Percentiles rank a stretch among this genome's conserved stretches.
These are phyloP conservation scores for Syngnathus typhle DNA, from an alignment of 2,113 vertebrate species.

Conservation along the genomic window DNA sequence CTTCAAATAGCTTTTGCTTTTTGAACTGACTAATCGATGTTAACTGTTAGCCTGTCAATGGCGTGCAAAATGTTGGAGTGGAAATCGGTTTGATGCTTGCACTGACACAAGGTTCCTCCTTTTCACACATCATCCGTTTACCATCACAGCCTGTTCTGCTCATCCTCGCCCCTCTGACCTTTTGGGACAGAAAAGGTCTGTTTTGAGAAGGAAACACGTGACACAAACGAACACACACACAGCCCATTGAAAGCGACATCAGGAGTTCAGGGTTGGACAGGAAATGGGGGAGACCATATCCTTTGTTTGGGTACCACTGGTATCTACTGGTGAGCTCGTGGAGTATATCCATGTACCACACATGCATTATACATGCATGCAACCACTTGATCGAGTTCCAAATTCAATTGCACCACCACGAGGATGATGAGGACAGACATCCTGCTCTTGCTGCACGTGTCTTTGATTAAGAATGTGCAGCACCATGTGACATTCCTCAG, in stretches of 20 bases:
- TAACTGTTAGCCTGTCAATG: too few species aligned
- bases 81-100: background rate
- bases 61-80: background rate
- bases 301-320: slow-evolving; percentile 52
- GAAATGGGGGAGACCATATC: slow-evolving; percentile 58
- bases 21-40: too few species aligned
- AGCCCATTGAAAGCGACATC: slow-evolving; percentile 40
- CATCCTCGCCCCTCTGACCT: slow-evolving; percentile 59
- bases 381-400: background rate
- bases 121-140: slow-evolving; percentile 44
- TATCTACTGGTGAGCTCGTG: slow-evolving; percentile 16
- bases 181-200: slow-evolving; percentile 45
- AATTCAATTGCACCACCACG: background rate
- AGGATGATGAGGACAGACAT: background rate
- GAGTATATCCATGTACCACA: too few species aligned
- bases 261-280: slow-evolving; percentile 53
- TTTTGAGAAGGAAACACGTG: slow-evolving; percentile 47
- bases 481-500: too few species aligned
- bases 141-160: slow-evolving; percentile 45
- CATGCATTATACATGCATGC: background rate
- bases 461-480: too few species aligned
- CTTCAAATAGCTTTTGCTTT: too few species aligned
- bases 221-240: slow-evolving; percentile 21
- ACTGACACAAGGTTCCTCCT: slow-evolving; percentile 16
- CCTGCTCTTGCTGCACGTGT: background rate